Base-by-base conservation (phyloP, 2,113 vertebrate species). In the Barbus barbus region DNA sequence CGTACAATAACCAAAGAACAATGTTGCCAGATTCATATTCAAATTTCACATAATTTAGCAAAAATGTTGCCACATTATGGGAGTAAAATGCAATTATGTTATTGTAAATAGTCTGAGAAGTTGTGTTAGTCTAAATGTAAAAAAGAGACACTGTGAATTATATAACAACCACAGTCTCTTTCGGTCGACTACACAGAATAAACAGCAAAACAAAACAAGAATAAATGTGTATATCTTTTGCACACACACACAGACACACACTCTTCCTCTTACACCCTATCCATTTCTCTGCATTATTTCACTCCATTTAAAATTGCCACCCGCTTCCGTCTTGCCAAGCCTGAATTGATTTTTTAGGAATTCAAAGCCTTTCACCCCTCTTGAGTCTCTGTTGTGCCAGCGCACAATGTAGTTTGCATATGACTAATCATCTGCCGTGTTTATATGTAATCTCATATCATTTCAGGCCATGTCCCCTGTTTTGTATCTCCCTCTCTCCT, bases 321-420 rank as follows among this genome's bases (percentile, higher is more conserved):
- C 24, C 18, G 74, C 48, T 77, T 56, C 18, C 9, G 14, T 33
- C 74, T 33, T 56, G 74, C 48, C 48, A 77, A 53, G 74, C 11
- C 74, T 77, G 26, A 77, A 77, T 77, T 77, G 48, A 77, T 77
- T 77, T 77, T 56, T 56, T 77, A 13, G 20, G 4, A 33, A 56
- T 77, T 77, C 74, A 56, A 77, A 77, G 74, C 74, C 48, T 77
- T 76, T 76, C 74, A 76, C 74, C 46, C 28, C 9, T 77, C 74
- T n/a, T 3, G 28, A 31, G 74, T 56, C 48, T 56, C 48, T 77
- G 48, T 77, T 77, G 74, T 77, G 48, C 74, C 74, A 77, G 46
- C 28, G 20, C 26, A 33, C 48, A 56, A 22, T 77, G 74, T 53
- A 77, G 48, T 77, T 77, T 77, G 74, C 74, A 53, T 77, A 56